A percentile compares a stretch with the other conserved stretches of the same genome.
These are phyloP conservation scores for Myotis vivesi DNA, from an alignment of 2,797 vertebrate genomes.

Conservation along the genomic window DNA sequence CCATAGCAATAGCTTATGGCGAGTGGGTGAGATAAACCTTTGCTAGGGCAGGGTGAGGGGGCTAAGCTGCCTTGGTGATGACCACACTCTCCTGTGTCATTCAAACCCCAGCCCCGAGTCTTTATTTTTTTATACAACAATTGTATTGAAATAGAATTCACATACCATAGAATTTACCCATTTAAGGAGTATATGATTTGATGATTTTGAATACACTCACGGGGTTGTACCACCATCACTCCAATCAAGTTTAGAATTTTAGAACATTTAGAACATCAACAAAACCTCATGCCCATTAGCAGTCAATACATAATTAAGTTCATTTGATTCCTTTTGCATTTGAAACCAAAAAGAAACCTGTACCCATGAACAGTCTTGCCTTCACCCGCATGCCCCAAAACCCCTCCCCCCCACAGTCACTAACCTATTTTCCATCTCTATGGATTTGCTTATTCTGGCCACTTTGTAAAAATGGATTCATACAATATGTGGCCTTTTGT, in stretches of 20 bases:
- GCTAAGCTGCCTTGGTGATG: not conserved
- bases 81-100: not conserved
- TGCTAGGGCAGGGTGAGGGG: not conserved
- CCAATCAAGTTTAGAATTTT: not conserved
- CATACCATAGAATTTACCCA: not conserved
- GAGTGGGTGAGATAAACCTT: not conserved
- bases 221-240: not conserved
- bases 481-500: not conserved
- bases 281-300: not conserved
- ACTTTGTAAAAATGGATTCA: not conserved
- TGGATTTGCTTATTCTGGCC: not conserved
- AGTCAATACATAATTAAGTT: not conserved
- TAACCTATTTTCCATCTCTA: not conserved
- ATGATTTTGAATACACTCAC: not conserved
- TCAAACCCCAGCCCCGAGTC: not conserved
- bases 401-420: not conserved
- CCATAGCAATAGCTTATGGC: not conserved
- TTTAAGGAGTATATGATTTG: not conserved
- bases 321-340: not conserved
- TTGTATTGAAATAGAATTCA: not conserved
- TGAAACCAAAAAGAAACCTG: not conserved
- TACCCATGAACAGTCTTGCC: not conserved
- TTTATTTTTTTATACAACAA: not conserved
- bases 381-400: accelerated
- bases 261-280: not conserved